These are phyloP conservation scores for Dryadula phaetusa DNA, from an alignment of 2,888 invertebrate species.

Conservation along the genomic window DNA sequence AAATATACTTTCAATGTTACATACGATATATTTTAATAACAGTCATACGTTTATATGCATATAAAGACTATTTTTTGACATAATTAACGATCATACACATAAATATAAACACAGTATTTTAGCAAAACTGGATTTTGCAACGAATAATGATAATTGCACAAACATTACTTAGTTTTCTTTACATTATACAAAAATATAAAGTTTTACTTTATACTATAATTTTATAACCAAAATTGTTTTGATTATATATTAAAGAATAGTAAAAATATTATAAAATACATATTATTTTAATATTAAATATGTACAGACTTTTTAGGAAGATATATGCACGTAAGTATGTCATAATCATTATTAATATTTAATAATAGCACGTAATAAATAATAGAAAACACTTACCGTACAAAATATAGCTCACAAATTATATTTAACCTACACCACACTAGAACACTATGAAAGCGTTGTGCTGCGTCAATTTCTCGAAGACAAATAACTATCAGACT, in stretches of 20 bases:
- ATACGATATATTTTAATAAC: neutral
- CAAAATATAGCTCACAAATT: conserved; percentile 7
- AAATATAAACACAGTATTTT: too few relatives aligned
- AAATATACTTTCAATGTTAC: too few relatives aligned
- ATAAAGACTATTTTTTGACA: too few relatives aligned
- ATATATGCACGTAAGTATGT: neutral
- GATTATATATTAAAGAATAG: neutral
- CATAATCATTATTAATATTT: conserved; percentile 7
- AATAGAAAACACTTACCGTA: conserved; percentile 14
- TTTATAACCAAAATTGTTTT: neutral
- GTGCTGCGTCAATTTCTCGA: conserved; percentile 55
- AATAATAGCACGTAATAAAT: conserved; percentile 16
- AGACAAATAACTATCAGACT: conserved; percentile 53
- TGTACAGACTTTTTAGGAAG: neutral
- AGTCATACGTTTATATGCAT: too few relatives aligned
- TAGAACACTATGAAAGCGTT: conserved; percentile 49
- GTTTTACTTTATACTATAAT: neutral
- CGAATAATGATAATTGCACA: neutral
- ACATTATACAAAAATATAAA: neutral
- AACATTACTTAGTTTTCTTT: neutral
- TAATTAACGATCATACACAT: too few relatives aligned
- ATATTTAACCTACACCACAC: conserved; percentile 7
- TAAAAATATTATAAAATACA: neutral
- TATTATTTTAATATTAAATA: neutral
- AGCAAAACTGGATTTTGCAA: neutral